Evolutionary conservation across 1,140 invertebrate genomes (phyloP), one percentile per base, ranked within the genome.

Genomic region (Papilio machaon): DNA sequence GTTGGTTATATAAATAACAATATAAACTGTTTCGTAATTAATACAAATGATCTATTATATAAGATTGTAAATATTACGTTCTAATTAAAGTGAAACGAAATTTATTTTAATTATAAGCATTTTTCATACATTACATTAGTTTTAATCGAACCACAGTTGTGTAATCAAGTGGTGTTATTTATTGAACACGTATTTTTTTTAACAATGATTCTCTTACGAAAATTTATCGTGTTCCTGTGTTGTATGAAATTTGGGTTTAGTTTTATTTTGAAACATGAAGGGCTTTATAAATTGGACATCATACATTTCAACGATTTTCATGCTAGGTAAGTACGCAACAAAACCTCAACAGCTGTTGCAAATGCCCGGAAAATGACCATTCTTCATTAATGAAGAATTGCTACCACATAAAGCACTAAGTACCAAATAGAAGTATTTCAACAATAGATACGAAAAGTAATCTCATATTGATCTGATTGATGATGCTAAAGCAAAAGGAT

Each of bases 241-340:
- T 35, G 5, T 70, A 15, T 70, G 15, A 30, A 38, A 70, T 70
- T 38, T 70, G 74, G 73, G 64, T 35, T 46, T 49, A 81, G 80
- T 70, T 85, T 86, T 75, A 80, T 83, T 80, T 64, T 87, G 11
- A 83, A 82, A n/a, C 83, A 84, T 43, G 82, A 88, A 77, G 84
- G 84, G 52, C 78, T 86, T 19, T 87, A 82, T 79, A 67, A 83
- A n/a, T 78, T 89, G 73, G 86, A 89, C 74, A 84, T 89, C 1
- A 83, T 88, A 7, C 88, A 89, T 81, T 88, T 86, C 60, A 89
- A 89, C 54, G 88, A 89, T 84, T 89, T 89, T 79, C 88, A 89
- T 81, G 88, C 88, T n/a, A 89, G 88, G 88, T 88, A 85, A 58
- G 88, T 87, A 60, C 23, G 23, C 23, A 30, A 30, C 23, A 30